These are phyloP conservation scores for Mellilla xanthometata DNA, from an alignment of 2,888 invertebrate genomes.

Conservation along the genomic window DNA sequence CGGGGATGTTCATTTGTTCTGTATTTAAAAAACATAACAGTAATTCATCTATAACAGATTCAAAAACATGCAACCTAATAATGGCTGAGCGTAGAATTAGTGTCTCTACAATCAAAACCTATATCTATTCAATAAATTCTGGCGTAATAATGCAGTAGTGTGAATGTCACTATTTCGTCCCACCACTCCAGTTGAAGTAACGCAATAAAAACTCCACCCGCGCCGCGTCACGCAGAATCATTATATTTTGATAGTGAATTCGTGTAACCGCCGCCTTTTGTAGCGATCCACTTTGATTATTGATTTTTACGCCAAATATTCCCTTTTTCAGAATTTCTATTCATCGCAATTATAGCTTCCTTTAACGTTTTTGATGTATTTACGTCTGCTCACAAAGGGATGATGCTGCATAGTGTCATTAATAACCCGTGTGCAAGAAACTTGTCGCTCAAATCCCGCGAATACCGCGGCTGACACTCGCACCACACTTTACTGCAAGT, in stretches of 20 bases:
- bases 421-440: constrained; percentile 69
- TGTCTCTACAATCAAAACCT: too few species aligned
- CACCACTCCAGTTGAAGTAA: constrained; percentile 57
- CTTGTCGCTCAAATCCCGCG: constrained; percentile 60
- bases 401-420: constrained; percentile 69
- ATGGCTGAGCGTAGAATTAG: too few species aligned
- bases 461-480: constrained; percentile 12
- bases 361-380: constrained; percentile 69
- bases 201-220: constrained; percentile 74
- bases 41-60: too few species aligned
- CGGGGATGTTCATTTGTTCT: too few species aligned
- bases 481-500: constrained; percentile 38
- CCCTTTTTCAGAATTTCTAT: constrained; percentile 68
- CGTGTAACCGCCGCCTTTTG: constrained; percentile 74
- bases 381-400: constrained; percentile 57
- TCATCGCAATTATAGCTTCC: constrained; percentile 73
- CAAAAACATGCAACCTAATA: too few species aligned
- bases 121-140: too few species aligned
- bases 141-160: constrained; percentile 11
- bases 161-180: constrained; percentile 50
- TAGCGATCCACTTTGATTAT: constrained; percentile 71
- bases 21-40: too few species aligned
- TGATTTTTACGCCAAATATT: constrained; percentile 82
- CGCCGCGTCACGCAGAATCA: constrained; percentile 69
- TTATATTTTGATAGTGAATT: constrained; percentile 76